A percentile compares a stretch with the other conserved stretches of the same genome.
phyloP scores from a whole-genome alignment of 2,113 vertebrate species.

The Parotia lawesii region DNA sequence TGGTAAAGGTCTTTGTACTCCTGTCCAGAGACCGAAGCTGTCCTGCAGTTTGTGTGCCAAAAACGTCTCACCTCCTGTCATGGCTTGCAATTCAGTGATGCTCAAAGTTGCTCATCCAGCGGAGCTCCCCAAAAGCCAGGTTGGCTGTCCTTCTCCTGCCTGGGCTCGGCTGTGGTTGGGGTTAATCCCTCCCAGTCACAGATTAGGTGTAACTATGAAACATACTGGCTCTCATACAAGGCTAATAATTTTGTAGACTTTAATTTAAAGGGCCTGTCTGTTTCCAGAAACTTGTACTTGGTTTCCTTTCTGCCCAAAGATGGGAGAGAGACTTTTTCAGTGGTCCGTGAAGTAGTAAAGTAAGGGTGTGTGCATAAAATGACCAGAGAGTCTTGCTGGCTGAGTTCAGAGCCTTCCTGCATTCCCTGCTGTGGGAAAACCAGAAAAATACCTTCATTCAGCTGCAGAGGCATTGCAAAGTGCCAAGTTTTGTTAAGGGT shows the following conservation, averaged over 20 bases:
- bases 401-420: not conserved
- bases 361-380: not conserved
- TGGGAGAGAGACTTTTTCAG: not conserved
- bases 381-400: not conserved
- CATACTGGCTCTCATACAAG: not conserved
- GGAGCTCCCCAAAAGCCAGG: not conserved
- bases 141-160: not conserved
- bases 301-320: not conserved
- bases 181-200: not conserved
- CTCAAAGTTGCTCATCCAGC: not conserved
- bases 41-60: not conserved
- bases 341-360: not conserved
- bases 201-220: not conserved
- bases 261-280: slow-evolving; percentile 6
- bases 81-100: not conserved
- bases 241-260: not conserved
- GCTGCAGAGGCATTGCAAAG: not conserved
- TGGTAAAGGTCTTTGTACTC: not conserved
- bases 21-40: not conserved
- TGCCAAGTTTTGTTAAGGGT: not conserved
- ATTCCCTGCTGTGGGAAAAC: not conserved
- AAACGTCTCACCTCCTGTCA: not conserved
- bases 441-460: not conserved
- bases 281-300: not conserved
- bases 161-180: not conserved